phyloP scores from a whole-genome alignment of 2,888 invertebrate genomes.

The Drosophila peninsularis region DNA sequence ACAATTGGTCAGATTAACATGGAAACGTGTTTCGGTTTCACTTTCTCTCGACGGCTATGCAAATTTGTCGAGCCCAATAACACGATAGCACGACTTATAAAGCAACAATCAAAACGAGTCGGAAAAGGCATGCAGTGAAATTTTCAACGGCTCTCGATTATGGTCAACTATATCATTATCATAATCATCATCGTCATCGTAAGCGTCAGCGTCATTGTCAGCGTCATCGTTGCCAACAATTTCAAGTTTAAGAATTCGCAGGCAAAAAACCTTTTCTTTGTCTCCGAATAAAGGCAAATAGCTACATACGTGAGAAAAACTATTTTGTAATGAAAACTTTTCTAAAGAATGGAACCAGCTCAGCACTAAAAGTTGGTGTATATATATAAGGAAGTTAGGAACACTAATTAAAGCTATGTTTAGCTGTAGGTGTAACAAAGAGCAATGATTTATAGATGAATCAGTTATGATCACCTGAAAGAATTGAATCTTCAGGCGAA shows the following conservation, averaged over 20 bases:
- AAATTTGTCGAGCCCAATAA: constrained; percentile 42
- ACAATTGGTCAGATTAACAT: constrained; percentile 29
- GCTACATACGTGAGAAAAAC: constrained; percentile 3
- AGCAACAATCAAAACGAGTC: constrained; percentile 29
- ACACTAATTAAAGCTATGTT: background rate
- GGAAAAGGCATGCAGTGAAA: constrained; percentile 51
- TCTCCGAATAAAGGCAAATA: background rate
- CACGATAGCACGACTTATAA: constrained; percentile 30
- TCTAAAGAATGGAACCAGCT: background rate
- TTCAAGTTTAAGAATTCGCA: constrained; percentile 12
- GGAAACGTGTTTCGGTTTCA: constrained; percentile 52
- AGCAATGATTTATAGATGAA: background rate
- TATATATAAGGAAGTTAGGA: background rate
- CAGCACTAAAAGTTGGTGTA: background rate
- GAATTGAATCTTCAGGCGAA: background rate
- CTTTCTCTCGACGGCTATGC: constrained; percentile 48
- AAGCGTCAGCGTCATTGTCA: background rate
- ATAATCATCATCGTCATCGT: background rate
- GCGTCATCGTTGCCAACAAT: background rate
- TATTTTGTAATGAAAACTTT: background rate
- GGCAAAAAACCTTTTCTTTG: background rate
- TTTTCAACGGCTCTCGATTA: constrained; percentile 23
- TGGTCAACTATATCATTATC: background rate
- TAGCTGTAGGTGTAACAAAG: background rate
- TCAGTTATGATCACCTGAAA: background rate